phyloP scores from a whole-genome alignment of 2,797 vertebrate species.

The Lutra lutra region DNA sequence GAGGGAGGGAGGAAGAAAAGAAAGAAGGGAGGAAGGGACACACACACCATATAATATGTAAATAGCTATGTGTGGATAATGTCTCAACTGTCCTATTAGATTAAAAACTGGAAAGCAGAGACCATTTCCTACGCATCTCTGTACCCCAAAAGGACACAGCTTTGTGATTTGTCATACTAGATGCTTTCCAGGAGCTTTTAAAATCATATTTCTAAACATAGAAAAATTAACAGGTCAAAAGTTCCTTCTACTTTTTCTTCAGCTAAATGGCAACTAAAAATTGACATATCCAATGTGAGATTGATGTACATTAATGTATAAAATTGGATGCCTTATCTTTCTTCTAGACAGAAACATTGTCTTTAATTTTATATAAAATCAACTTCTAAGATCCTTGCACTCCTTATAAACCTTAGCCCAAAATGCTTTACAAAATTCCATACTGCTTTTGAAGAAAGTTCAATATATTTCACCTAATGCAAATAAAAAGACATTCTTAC shows the following conservation, averaged over 20 bases:
- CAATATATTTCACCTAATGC: not conserved
- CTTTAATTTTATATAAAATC: not conserved
- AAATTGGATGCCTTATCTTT: not conserved
- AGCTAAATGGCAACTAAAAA: not conserved
- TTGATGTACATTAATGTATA: not conserved
- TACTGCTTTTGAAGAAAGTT: not conserved
- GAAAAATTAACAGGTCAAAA: not conserved
- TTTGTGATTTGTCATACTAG: not conserved
- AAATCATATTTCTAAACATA: not conserved
- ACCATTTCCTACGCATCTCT: not conserved
- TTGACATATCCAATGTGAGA: not conserved
- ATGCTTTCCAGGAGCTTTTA: not conserved
- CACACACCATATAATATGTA: not conserved
- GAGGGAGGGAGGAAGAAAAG: rapidly evolving
- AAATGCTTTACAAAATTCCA: not conserved
- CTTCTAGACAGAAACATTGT: not conserved
- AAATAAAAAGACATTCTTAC: not conserved
- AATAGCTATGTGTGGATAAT: not conserved
- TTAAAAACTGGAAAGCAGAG: not conserved
- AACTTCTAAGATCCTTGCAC: not conserved
- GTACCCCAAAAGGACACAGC: not conserved
- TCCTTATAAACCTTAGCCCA: not conserved
- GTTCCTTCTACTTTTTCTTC: not conserved
- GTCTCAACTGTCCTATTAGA: not conserved
- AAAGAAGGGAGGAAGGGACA: not conserved